Evolutionary conservation across 2,888 invertebrate species (phyloP).

Genomic region (Xestia c-nigrum): DNA sequence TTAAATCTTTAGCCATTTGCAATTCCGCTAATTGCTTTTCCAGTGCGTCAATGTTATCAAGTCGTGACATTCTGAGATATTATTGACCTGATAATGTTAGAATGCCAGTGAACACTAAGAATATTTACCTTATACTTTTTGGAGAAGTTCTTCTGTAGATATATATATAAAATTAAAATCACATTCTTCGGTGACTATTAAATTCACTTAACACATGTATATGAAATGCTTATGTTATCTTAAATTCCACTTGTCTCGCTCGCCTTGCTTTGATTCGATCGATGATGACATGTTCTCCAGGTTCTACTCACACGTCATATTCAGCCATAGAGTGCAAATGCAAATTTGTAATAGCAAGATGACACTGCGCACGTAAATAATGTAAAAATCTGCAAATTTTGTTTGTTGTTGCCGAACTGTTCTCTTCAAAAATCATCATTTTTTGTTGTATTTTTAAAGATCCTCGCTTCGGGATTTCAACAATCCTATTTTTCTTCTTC

Average conservation of each 20-base stretch:
- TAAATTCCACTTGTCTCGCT: conserved; percentile 42
- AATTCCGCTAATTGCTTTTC: conserved; percentile 93
- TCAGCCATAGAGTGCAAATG: conserved; percentile 28
- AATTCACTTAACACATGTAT: conserved; percentile 34
- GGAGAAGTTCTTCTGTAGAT: conserved; percentile 7
- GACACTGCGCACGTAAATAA: conserved; percentile 16
- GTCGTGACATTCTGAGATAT: conserved; percentile 79
- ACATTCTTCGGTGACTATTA: conserved; percentile 27
- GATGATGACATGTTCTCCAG: conserved; percentile 40
- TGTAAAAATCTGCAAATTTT: conserved; percentile 1
- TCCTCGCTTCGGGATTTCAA: background rate
- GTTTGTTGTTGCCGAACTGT: background rate
- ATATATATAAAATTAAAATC: background rate
- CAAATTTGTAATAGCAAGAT: background rate
- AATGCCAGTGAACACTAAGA: conserved; percentile 49
- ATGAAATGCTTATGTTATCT: conserved; percentile 47
- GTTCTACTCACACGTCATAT: conserved; percentile 55
- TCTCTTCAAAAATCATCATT: background rate
- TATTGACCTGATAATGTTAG: conserved; percentile 63
- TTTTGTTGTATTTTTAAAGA: background rate
- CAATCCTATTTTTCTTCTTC: background rate
- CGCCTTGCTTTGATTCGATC: conserved; percentile 42
- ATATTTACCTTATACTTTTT: conserved; percentile 55
- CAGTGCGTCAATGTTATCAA: conserved; percentile 91
- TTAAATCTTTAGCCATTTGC: conserved; percentile 90